Base-by-base conservation (phyloP, 1,140 invertebrate species). In the Drosophila pachea region DNA sequence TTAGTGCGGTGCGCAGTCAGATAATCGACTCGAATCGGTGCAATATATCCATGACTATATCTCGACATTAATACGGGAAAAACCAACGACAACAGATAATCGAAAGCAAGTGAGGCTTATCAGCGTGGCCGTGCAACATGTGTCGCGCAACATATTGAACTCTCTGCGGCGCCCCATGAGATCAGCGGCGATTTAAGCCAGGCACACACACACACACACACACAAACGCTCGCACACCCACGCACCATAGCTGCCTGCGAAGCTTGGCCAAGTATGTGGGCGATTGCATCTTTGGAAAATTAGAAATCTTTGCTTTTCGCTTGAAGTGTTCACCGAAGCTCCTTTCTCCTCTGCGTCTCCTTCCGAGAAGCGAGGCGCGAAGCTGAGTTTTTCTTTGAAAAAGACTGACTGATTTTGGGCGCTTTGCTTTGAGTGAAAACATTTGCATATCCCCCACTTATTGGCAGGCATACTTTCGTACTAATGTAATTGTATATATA, bases 401-500 rank as follows among this genome's bases (percentile, higher is more conserved):
- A 43, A 12, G 22, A 3, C 22, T 22, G 22, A 29, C 53, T 16
- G 16, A 8, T 29, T 49, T 49, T 49, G 9, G 22, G 12, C 54
- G 38, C 31, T 55, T 55, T 7, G 7, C 32, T 32, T 5, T 14
- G 3, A n/a, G 12, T 12, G 9, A 45, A 56, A 45, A 14, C 38
- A 45, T 56, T 33, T 22, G 52, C 52, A 56, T 40, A 69, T 61
- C 45, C 42, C 3, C 4, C 31, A 32, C 48, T 16, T 36, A 32
- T 52, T 52, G 8, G 6, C 14, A 16, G 12, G 56, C 73, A 76
- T 38, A 68, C 67, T 53, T 84, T 86, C 76, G 33, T 16, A 52
- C 6, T 79, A 84, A 84, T 79, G 79, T 79, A 84, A 84, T 71
- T 54, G 56, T 70, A 83, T 78, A 71, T 77, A 42, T 58, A 48